Base-by-base conservation (phyloP, 2,888 invertebrate species). In the Troides aeacus region DNA sequence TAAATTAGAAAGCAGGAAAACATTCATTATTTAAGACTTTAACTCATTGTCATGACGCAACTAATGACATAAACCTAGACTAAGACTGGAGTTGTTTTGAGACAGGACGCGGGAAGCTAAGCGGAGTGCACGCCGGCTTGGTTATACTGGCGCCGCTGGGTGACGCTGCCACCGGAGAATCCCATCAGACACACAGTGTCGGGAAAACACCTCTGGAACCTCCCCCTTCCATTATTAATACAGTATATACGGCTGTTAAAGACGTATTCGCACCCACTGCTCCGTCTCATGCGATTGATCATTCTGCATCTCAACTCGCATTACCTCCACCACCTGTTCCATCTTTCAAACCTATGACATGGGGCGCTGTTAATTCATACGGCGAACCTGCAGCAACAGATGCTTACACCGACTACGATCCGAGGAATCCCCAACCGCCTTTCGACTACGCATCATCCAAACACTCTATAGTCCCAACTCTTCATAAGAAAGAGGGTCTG, bases 61-160 rank as follows among this genome's bases (percentile, higher is more conserved):
- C 56, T 64, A 66, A 73, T 75, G 64, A 71, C 74, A 60, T 63
- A 70, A 72, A 65, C 53, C 50, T 60, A 66, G 78, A 81, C 78
- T 81, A 74, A 75, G 80, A 81, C 78, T 73, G 75, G 67, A 77
- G 76, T 74, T 73, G 79, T 88, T 89, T 81, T 87, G 90, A 89
- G 91, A 87, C 92, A 92, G 92, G 92, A 81, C 86, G 88, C 74
- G 85, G 86, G 78, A 90, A 86, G 85, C 86, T 91, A 83, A 86
- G 80, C 80, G 92, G 92, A 74, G 82, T 90, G 65, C 92, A 91
- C 77, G 93, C 93, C 67, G 93, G 92, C 63, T 81, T 92, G 72
- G 87, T 92, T 72, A 80, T 92, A 73, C 84, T 93, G 79, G 84
- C 92, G 64, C 92, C 92, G n/a, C 78, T 92, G 75, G 90, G 79